phyloP scores from a whole-genome alignment of 1,140 invertebrate species.

The Achatina immaculata region DNA sequence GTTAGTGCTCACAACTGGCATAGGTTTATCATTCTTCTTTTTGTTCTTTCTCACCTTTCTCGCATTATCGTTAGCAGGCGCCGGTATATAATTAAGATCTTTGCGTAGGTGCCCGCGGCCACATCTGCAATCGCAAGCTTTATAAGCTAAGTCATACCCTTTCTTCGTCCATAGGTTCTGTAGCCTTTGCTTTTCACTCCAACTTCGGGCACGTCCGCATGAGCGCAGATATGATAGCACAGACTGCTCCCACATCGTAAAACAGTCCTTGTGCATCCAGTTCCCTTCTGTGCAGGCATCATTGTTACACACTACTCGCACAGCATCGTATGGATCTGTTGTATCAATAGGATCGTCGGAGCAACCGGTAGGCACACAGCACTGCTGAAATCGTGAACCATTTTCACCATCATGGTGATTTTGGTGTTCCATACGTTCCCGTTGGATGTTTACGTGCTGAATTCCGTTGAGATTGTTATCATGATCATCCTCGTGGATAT shows the following conservation, averaged over 20 bases:
- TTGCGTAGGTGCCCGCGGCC: slow-evolving; percentile 92
- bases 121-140: slow-evolving; percentile 83
- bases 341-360: slow-evolving; percentile 76
- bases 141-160: slow-evolving; percentile 93
- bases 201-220: slow-evolving; percentile 89
- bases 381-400: slow-evolving; percentile 45
- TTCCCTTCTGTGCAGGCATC: slow-evolving; percentile 87
- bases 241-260: slow-evolving; percentile 91
- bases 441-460: slow-evolving; percentile 25
- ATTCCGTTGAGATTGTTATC: too few species aligned
- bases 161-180: slow-evolving; percentile 98
- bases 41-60: slow-evolving; percentile 72
- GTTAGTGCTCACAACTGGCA: slow-evolving; percentile 58
- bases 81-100: slow-evolving; percentile 89
- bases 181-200: slow-evolving; percentile 92
- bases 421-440: slow-evolving; percentile 35
- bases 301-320: slow-evolving; percentile 94
- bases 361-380: slow-evolving; percentile 62
- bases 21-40: slow-evolving; percentile 76
- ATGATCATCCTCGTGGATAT: slow-evolving; percentile 59
- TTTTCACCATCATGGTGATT: slow-evolving; percentile 44
- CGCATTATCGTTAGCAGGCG: slow-evolving; percentile 58
- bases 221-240: slow-evolving; percentile 91
- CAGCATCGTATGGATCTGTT: slow-evolving; percentile 80
- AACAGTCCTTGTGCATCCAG: slow-evolving; percentile 96